phyloP scores from a whole-genome alignment of 2,797 vertebrate genomes.

The Chiloscyllium punctatum region DNA sequence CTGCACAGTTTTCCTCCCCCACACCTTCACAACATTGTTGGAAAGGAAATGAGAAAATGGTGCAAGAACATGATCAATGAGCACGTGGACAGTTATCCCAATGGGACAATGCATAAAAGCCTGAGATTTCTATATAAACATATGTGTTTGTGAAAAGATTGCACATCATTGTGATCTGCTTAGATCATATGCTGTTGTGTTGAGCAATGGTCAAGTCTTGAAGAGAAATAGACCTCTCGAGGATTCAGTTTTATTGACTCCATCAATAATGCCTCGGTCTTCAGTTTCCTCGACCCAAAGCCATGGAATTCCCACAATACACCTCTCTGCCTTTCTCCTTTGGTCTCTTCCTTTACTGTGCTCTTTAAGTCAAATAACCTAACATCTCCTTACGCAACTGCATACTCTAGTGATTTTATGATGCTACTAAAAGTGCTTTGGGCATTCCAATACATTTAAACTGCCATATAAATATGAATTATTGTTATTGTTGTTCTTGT shows the following conservation, averaged over 20 bases:
- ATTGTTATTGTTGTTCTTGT: neutral
- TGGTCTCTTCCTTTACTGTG: neutral
- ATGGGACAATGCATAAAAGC: too few relatives aligned
- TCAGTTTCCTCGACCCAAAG: neutral
- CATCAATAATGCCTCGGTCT: neutral
- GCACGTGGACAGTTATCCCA: too few relatives aligned
- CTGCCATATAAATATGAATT: neutral
- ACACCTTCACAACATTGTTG: too few relatives aligned
- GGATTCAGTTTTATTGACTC: neutral
- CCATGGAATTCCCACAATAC: neutral
- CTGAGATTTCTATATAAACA: too few relatives aligned
- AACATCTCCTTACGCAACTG: too few relatives aligned
- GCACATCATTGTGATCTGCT: too few relatives aligned
- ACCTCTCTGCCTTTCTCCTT: neutral
- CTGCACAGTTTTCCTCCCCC: too few relatives aligned
- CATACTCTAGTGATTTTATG: neutral
- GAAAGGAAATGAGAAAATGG: too few relatives aligned
- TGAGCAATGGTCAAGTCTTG: too few relatives aligned
- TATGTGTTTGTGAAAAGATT: too few relatives aligned
- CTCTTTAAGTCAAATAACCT: neutral
- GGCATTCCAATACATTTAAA: neutral
- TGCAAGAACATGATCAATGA: too few relatives aligned
- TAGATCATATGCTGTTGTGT: too few relatives aligned
- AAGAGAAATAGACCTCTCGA: neutral
- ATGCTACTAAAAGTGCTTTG: neutral